Evolutionary conservation across 2,113 vertebrate species (phyloP).

Genomic region (Sceloporus undulatus): DNA sequence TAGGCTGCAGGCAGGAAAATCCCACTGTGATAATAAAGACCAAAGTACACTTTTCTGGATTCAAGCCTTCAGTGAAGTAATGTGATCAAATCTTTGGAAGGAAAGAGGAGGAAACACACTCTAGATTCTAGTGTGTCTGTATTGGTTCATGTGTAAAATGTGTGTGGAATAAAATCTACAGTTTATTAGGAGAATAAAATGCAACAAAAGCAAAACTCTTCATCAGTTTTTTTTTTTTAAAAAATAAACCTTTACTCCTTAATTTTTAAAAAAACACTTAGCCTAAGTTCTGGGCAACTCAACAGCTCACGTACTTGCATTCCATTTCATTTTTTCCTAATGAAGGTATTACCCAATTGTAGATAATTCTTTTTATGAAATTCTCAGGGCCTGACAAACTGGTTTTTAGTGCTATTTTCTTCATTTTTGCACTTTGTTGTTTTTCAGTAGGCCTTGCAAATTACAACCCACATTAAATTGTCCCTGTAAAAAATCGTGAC

Average conservation of each 20-base stretch:
- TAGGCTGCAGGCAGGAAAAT: slow-evolving; percentile 42
- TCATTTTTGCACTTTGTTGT: background rate
- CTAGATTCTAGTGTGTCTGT: background rate
- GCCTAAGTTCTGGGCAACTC: too few relatives aligned
- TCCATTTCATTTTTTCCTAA: too few relatives aligned
- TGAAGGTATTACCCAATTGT: background rate
- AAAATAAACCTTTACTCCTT: too few relatives aligned
- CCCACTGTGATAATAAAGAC: slow-evolving; percentile 17
- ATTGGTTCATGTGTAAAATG: too few relatives aligned
- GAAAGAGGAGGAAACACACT: slow-evolving; percentile 19
- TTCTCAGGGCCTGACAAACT: background rate
- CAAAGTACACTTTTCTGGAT: slow-evolving; percentile 44
- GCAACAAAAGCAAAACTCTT: too few relatives aligned
- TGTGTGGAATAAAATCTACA: too few relatives aligned
- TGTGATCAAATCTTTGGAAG: background rate
- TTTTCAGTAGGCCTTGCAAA: background rate
- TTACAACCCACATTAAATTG: background rate
- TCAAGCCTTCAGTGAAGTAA: slow-evolving; percentile 38
- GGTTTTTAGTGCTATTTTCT: background rate
- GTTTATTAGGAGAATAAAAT: too few relatives aligned
- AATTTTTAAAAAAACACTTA: too few relatives aligned
- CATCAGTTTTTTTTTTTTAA: too few relatives aligned
- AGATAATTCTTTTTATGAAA: background rate
- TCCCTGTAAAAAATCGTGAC: background rate
- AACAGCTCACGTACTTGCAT: too few relatives aligned